Evolutionary conservation across 1,140 invertebrate species (phyloP).

Genomic region (Parasteatoda tepidariorum): DNA sequence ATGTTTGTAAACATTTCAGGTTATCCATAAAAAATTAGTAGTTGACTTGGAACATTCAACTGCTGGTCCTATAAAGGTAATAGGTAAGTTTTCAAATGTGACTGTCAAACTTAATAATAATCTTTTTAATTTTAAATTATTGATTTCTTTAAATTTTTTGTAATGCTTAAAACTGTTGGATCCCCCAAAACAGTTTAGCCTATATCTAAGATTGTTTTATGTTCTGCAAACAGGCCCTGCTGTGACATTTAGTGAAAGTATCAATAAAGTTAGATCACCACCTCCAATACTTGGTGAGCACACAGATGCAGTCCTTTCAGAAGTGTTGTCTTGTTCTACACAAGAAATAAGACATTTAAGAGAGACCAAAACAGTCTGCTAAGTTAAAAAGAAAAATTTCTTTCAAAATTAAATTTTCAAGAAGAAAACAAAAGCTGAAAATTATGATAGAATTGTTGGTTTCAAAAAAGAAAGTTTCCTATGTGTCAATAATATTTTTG

Average conservation of each 20-base stretch:
- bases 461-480: too few species aligned
- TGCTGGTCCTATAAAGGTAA: constrained; percentile 80
- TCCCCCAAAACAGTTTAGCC: too few species aligned
- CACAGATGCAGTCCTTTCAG: constrained; percentile 79
- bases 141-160: too few species aligned
- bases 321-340: constrained; percentile 72
- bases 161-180: too few species aligned
- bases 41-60: constrained; percentile 80
- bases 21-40: constrained; percentile 78
- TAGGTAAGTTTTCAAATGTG: constrained; percentile 73
- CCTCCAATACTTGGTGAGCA: constrained; percentile 91
- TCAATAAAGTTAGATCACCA: constrained; percentile 78
- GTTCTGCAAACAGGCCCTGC: constrained; percentile 83
- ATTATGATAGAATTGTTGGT: too few species aligned
- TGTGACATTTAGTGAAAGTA: constrained; percentile 80
- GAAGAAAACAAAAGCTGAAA: too few species aligned
- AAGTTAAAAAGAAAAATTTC: neutral
- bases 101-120: too few species aligned
- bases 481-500: too few species aligned
- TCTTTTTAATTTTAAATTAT: too few species aligned
- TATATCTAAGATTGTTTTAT: too few species aligned
- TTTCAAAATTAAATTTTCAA: neutral
- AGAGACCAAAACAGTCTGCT: constrained; percentile 6
- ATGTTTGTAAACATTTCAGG: constrained; percentile 62
- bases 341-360: constrained; percentile 1